These are phyloP conservation scores for Nymphalis urticae DNA, from an alignment of 2,888 invertebrate species.

Conservation along the genomic window DNA sequence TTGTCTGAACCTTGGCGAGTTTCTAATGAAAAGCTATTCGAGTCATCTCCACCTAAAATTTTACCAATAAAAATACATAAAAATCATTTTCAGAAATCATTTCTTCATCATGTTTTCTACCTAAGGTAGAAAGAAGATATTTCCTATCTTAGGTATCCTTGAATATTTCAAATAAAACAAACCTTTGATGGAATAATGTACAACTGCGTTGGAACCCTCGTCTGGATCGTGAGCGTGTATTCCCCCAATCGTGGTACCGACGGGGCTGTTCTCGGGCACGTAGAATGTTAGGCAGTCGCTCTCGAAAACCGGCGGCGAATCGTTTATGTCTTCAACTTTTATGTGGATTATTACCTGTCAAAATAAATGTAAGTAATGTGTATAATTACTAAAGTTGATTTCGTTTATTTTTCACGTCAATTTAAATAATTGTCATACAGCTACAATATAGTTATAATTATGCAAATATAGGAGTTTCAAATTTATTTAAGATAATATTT, in stretches of 20 bases:
- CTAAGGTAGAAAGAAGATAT: too few species aligned
- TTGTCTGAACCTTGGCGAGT: constrained; percentile 91
- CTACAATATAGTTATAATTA: too few species aligned
- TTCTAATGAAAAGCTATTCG: constrained; percentile 91
- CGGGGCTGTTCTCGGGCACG: constrained; percentile 97
- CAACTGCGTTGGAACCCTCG: constrained; percentile 93
- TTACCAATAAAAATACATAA: background rate
- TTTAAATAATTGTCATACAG: too few species aligned
- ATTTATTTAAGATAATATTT: too few species aligned
- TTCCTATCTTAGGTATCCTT: background rate
- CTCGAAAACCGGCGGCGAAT: constrained; percentile 94
- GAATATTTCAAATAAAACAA: constrained; percentile 21
- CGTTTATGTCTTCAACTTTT: constrained; percentile 93
- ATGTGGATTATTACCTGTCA: constrained; percentile 87
- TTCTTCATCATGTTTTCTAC: too few species aligned
- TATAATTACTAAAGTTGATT: background rate
- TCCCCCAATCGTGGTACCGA: constrained; percentile 95
- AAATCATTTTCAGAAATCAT: background rate
- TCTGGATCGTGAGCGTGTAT: constrained; percentile 95
- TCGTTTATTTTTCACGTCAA: too few species aligned
- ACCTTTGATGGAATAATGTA: constrained; percentile 97
- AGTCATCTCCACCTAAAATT: constrained; percentile 88
- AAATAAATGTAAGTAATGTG: constrained; percentile 18
- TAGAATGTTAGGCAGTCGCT: constrained; percentile 93
- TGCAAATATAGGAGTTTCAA: too few species aligned